A percentile compares a stretch with the other conserved stretches of the same genome.
phyloP scores from a whole-genome alignment of 2,797 vertebrate genomes.

The Gymnoscopelus microlampas region DNA sequence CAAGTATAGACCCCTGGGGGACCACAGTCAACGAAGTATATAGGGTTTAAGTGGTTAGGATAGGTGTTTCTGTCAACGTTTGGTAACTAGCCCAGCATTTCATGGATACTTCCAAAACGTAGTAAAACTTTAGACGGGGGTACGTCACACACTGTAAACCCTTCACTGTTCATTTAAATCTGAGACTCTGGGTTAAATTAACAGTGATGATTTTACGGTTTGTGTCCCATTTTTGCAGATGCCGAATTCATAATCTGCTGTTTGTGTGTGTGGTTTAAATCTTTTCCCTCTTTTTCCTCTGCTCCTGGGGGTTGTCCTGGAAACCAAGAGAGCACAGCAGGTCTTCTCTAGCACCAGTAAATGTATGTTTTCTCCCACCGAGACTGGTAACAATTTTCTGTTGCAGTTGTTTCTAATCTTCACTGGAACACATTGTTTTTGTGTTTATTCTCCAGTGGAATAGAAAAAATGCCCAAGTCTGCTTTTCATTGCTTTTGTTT shows the following conservation, averaged over 20 bases:
- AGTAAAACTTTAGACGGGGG: neutral
- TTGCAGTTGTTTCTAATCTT: slow-evolving; percentile 73
- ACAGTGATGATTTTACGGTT: neutral
- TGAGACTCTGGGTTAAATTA: too few relatives aligned
- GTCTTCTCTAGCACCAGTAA: slow-evolving; percentile 36
- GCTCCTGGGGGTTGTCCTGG: slow-evolving; percentile 39
- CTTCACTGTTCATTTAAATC: too few relatives aligned
- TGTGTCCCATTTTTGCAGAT: slow-evolving; percentile 12
- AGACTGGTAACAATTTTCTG: slow-evolving; percentile 66
- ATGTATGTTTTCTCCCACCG: slow-evolving; percentile 17
- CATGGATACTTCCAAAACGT: too few relatives aligned
- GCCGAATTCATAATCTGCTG: slow-evolving; percentile 19
- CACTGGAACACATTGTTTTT: slow-evolving; percentile 58
- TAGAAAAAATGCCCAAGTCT: slow-evolving; percentile 48
- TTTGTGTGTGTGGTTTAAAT: slow-evolving; percentile 12
- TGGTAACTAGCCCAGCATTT: too few relatives aligned
- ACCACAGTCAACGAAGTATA: too few relatives aligned
- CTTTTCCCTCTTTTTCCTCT: slow-evolving; percentile 8
- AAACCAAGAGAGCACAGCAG: slow-evolving; percentile 25
- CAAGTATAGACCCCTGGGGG: too few relatives aligned
- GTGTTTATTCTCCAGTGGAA: slow-evolving; percentile 57
- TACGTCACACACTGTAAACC: too few relatives aligned
- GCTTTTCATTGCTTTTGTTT: slow-evolving; percentile 62
- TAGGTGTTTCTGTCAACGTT: too few relatives aligned
- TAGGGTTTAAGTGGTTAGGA: too few relatives aligned